Percentiles rank a stretch among this genome's conserved stretches.
Evolutionary conservation across 30 jellyfish, hydroid and myxozoan species (phyloP).

Genomic region (Aurelia aurita complex sp. Pacific): DNA sequence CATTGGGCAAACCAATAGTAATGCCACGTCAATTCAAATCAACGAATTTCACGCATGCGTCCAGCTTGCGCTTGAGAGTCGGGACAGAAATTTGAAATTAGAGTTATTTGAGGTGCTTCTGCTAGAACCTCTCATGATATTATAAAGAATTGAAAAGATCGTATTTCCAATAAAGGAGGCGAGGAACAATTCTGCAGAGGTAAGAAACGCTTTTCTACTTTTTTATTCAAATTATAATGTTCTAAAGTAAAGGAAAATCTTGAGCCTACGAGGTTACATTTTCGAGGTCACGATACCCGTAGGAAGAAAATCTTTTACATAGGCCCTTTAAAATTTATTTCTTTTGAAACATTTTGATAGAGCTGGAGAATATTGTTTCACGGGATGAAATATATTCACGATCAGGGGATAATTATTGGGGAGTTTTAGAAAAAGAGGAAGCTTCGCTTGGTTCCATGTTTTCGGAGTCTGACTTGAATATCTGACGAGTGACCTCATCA

Average conservation of each 20-base stretch:
- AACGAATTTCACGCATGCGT: constrained; percentile 93
- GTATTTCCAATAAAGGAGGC: constrained; percentile 4
- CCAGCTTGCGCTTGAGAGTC: constrained; percentile 24
- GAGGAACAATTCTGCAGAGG: constrained; percentile 28
- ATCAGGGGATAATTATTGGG: too few species aligned
- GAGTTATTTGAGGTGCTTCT: constrained; percentile 27
- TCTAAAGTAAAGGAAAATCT: too few species aligned
- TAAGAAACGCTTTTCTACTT: neutral
- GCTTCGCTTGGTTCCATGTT: constrained; percentile 16
- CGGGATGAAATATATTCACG: too few species aligned
- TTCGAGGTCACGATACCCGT: too few species aligned
- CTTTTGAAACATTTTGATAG: too few species aligned
- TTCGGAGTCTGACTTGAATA: constrained; percentile 64
- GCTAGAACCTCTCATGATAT: constrained; percentile 49
- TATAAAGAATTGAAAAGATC: constrained; percentile 16
- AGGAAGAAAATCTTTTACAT: too few species aligned
- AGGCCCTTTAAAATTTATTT: too few species aligned
- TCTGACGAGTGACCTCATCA: constrained; percentile 94
- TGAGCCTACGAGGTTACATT: too few species aligned
- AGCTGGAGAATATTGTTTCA: too few species aligned
- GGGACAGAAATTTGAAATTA: constrained; percentile 29
- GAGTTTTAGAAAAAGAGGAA: neutral
- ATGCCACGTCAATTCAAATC: constrained; percentile 81
- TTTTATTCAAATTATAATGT: too few species aligned
- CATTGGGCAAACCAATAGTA: constrained; percentile 86